Evolutionary conservation across 1,140 invertebrate genomes (phyloP), one percentile per base, ranked within the genome.

Genomic region (Plodia interpunctella): DNA sequence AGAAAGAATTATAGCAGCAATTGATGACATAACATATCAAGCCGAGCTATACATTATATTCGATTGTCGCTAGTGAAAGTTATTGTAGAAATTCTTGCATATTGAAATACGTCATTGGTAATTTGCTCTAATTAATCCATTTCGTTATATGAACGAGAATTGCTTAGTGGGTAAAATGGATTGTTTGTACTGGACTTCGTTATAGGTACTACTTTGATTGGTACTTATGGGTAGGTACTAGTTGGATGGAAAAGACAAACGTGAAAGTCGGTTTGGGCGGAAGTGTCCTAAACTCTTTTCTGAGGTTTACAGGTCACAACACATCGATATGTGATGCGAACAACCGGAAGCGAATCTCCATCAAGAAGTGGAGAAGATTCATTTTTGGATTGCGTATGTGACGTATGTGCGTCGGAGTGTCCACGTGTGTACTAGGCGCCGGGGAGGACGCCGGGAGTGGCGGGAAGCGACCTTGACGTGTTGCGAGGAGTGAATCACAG

Each of bases 401-500:
- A 13, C 19, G 15, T 38, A 38, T 55, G 30, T 55, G 30, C 30
- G 30, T 32, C 30, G 6, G 6, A 25, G 32, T 9, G 10, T 11
- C 56, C 44, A 57, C 56, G 56, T 58, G 54, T 62, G 57, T 50
- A 57, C 20, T 52, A 35, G 51, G 50, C 55, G 57, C 62, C 58
- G 62, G 63, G 65, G 58, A 65, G 63, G 57, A 63, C 55, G 44
- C 30, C 68, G 72, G 76, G 73, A 76, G 70, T 68, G 64, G 74
- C 76, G 76, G 80, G 81, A 82, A 75, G 73, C 78, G 80, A 85
- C 83, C 83, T 87, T 87, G 83, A 73, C 63, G 67, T 59, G 59
- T 62, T 57, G 59, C 56, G 63, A 57, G 76, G 71, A 66, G 62
- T 88, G 86, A 88, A 83, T 88, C 86, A 88, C 78, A 63, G 66